Conservation (phyloP, 2,797 vertebrate species). For the Semaprochilodus insignis region DNA sequence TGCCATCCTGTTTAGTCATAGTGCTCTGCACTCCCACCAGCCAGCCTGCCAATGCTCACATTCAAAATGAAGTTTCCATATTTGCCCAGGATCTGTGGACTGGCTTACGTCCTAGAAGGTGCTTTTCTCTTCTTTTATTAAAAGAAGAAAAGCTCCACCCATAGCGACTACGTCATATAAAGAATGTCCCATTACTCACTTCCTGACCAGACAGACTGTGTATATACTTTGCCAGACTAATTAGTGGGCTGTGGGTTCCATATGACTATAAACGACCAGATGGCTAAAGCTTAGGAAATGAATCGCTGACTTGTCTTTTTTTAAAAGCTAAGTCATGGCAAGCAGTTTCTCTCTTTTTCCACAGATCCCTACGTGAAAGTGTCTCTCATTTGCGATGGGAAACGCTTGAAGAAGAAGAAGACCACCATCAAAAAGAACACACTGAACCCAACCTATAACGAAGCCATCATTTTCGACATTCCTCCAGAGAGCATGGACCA, state of each 20-base stretch:
- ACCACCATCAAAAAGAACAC: slow-evolving; percentile 99
- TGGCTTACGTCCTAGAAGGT: neutral
- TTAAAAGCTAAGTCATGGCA: neutral
- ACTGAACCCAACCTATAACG: slow-evolving; percentile 95
- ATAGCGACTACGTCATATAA: neutral
- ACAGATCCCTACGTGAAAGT: slow-evolving; percentile 98
- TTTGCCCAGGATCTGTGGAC: neutral
- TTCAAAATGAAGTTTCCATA: neutral
- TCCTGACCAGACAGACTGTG: neutral
- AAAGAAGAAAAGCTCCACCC: neutral
- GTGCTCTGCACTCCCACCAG: slow-evolving; percentile 11
- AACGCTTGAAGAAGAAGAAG: slow-evolving; percentile 98
- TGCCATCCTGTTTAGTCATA: slow-evolving; percentile 17
- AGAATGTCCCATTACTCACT: neutral
- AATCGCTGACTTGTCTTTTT: neutral
- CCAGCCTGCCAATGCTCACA: slow-evolving; percentile 2
- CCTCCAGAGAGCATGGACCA: slow-evolving; percentile 98
- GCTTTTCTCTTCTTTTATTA: neutral
- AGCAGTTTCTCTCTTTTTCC: neutral
- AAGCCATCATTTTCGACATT: slow-evolving; percentile 99
- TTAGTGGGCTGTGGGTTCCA: neutral
- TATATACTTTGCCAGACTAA: neutral
- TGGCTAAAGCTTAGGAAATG: neutral
- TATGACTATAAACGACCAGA: neutral
- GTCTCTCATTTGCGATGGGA: slow-evolving; percentile 94